Base-by-base conservation (phyloP, 1,140 invertebrate genomes). In the Leucophenga varia region DNA sequence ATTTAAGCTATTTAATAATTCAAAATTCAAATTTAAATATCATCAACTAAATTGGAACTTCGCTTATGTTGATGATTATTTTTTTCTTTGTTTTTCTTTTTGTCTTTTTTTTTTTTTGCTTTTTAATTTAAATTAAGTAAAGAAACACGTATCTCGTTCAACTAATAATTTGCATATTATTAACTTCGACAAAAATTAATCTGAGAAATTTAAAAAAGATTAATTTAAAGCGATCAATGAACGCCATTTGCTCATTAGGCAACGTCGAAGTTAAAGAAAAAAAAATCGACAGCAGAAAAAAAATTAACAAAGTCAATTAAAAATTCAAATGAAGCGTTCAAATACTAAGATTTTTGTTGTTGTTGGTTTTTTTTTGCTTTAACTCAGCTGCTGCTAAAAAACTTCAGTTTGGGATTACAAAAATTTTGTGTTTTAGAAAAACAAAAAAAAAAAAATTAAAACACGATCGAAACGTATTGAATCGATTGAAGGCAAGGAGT, bases 141-240 rank as follows among this genome's bases (percentile, higher is more conserved):
- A n/a, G n/a, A n/a, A n/a, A n/a, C n/a, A n/a, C 48, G 53, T 61
- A 47, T 52, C 48, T 59, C 49, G 51, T 36, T 36, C 47, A 45
- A 43, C 46, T 57, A 58, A 61, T 68, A 67, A 67, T 67, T 67
- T 67, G 63, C 63, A 67, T 67, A 67, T 67, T 67, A 67, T 67
- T 67, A 67, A 59, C 59, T 57, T 59, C 59, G 63, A 65, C 63
- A 63, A 59, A 59, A 52, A 67, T 59, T 67, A 65, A 65, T 65
- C 63, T 65, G 63, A 64, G 60, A 67, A 67, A 63, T 67, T 25
- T 63, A 67, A 55, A 65, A 67, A 67, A 67, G 63, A 67, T 67
- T 67, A 67, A 67, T 67, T 67, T 67, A 67, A 67, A 63, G 63
- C 63, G 63, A 67, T 67, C 63, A 67, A 61, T 67, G 63, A 67